Conservation (phyloP, 35 echinoderm and acorn worm genomes). For the Anneissia japonica region DNA sequence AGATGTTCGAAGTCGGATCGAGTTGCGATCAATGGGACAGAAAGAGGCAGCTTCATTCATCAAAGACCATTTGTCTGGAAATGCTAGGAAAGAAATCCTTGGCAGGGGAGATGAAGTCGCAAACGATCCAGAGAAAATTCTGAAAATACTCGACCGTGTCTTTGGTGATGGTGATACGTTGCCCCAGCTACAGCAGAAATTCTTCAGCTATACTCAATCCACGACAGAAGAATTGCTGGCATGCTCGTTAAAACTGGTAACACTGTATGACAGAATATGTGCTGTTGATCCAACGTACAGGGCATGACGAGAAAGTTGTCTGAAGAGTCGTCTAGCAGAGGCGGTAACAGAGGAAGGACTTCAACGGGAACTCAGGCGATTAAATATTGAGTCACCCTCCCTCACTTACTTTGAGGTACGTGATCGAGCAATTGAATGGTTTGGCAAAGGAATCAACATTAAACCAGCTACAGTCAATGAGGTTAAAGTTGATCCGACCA, state of each 20-base stretch:
- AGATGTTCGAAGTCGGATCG: conserved; percentile 36
- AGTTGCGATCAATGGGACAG: background rate
- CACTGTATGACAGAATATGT: conserved; percentile 44
- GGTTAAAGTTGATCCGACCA: background rate
- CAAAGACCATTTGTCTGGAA: conserved; percentile 41
- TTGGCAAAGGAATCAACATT: background rate
- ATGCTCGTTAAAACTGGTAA: conserved; percentile 40
- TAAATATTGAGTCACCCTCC: conserved; percentile 13
- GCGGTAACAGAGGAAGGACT: conserved; percentile 47
- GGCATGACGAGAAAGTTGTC: no score
- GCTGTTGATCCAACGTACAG: conserved; percentile 1
- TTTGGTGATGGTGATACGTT: conserved; percentile 66
- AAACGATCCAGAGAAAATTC: conserved; percentile 39
- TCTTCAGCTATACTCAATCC: conserved; percentile 39
- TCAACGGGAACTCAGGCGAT: conserved; percentile 27
- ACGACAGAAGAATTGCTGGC: conserved; percentile 27
- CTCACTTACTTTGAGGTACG: conserved; percentile 46
- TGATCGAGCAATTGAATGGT: background rate
- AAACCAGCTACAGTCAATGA: background rate
- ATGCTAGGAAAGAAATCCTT: conserved; percentile 43
- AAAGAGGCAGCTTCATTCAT: conserved; percentile 33
- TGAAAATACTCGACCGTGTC: conserved; percentile 38
- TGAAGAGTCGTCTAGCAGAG: conserved; percentile 50
- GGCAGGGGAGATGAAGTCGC: conserved; percentile 16
- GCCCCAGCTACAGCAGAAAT: conserved; percentile 56